These are phyloP conservation scores for Hippocampus comes DNA, from an alignment of 2,113 vertebrate species.

Conservation along the genomic window DNA sequence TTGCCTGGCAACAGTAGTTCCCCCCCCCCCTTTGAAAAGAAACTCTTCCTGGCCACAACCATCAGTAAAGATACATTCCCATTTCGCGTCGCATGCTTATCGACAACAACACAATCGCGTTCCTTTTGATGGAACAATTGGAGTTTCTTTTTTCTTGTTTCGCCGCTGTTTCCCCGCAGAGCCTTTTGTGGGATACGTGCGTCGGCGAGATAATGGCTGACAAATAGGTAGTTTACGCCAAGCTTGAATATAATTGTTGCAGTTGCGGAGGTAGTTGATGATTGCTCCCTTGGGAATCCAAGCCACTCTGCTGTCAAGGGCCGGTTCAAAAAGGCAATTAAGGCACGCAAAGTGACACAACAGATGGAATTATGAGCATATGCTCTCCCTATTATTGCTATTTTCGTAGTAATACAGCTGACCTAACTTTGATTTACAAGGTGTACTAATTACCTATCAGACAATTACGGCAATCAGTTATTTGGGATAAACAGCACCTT, in stretches of 20 bases:
- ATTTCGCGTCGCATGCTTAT: conserved; percentile 52
- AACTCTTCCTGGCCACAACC: conserved; percentile 65
- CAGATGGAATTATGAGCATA: conserved; percentile 20
- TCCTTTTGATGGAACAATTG: conserved; percentile 50
- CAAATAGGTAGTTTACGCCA: conserved; percentile 30
- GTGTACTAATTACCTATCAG: not conserved
- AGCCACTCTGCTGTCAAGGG: conserved; percentile 18
- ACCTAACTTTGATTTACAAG: not conserved
- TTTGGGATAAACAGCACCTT: too few species aligned
- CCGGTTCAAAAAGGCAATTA: not conserved
- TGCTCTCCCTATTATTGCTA: conserved; percentile 14
- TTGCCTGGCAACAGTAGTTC: conserved; percentile 75
- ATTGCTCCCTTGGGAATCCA: conserved; percentile 27
- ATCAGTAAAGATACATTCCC: conserved; percentile 70
- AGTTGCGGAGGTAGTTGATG: conserved; percentile 17
- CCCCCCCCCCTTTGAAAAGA: conserved; percentile 61
- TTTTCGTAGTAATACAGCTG: not conserved
- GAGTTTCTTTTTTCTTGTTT: conserved; percentile 16
- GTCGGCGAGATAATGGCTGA: conserved; percentile 43
- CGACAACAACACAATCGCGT: conserved; percentile 52
- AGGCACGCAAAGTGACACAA: conserved; percentile 18
- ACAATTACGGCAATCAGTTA: too few species aligned
- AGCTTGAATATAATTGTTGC: conserved; percentile 33
- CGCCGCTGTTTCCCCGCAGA: conserved; percentile 15
- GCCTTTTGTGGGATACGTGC: conserved; percentile 30